These are phyloP conservation scores for Nannoperca australis DNA, from an alignment of 2,797 vertebrate species.

Conservation along the genomic window DNA sequence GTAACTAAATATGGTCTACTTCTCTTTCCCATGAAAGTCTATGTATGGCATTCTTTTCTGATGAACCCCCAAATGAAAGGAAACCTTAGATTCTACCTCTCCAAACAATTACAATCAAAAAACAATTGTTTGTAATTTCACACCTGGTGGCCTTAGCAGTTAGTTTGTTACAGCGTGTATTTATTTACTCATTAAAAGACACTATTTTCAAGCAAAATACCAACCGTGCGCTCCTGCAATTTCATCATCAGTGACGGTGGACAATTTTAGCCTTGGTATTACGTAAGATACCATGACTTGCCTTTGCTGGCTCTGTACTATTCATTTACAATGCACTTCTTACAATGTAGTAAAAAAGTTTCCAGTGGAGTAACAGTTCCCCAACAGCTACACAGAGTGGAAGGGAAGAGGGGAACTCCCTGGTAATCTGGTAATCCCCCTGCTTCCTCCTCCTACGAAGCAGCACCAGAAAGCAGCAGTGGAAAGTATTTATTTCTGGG, in stretches of 20 bases:
- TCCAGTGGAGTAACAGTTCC: slow-evolving; percentile 47
- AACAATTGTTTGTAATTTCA: not conserved
- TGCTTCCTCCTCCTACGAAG: not conserved
- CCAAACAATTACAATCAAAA: not conserved
- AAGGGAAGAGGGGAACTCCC: slow-evolving; percentile 58
- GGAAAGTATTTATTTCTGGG: not conserved
- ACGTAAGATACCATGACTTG: slow-evolving; percentile 1
- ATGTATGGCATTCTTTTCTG: not conserved
- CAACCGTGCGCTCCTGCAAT: not conserved
- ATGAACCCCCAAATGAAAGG: not conserved
- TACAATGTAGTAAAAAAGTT: slow-evolving; percentile 29
- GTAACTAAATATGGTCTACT: not conserved
- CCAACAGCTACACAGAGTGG: slow-evolving; percentile 24
- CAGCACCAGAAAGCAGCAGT: not conserved
- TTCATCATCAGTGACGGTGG: not conserved
- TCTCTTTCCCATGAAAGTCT: not conserved
- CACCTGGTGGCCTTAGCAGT: not conserved
- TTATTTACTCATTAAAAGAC: not conserved
- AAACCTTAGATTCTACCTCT: not conserved
- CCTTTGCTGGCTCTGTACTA: not conserved
- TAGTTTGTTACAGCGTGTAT: not conserved
- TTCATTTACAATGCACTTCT: not conserved
- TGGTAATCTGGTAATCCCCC: slow-evolving; percentile 19
- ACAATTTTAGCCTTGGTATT: slow-evolving; percentile 3
- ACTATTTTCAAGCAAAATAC: not conserved